A percentile compares a stretch with the other conserved stretches of the same genome.
Evolutionary conservation across 2,888 invertebrate species (phyloP).

Genomic region (Tanytarsus gracilentus): DNA sequence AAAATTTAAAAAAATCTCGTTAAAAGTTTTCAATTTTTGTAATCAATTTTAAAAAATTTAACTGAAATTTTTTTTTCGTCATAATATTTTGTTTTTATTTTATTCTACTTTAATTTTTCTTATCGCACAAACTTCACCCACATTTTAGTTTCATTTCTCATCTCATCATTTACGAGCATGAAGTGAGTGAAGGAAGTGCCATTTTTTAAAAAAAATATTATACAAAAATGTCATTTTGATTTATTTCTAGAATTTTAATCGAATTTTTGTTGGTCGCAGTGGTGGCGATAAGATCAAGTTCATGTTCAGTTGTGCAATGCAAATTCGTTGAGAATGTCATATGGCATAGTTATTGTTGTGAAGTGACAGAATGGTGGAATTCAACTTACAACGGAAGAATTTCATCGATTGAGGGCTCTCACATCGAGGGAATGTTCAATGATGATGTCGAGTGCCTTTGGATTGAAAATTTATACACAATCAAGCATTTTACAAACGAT

Average conservation of each 20-base stretch:
- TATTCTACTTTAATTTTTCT: too few relatives aligned
- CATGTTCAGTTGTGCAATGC: conserved; percentile 8
- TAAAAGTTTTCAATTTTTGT: too few relatives aligned
- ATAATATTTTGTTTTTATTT: too few relatives aligned
- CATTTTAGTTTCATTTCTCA: too few relatives aligned
- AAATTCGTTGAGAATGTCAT: not conserved
- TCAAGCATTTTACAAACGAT: conserved; percentile 17
- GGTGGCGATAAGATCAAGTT: not conserved
- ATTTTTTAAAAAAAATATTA: not conserved
- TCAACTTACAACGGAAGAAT: conserved; percentile 9
- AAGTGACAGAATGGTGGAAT: conserved; percentile 3
- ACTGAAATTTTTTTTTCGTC: too few relatives aligned
- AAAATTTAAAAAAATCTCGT: too few relatives aligned
- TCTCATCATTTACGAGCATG: too few relatives aligned
- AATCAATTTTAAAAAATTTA: too few relatives aligned
- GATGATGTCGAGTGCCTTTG: not conserved
- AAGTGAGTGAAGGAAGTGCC: too few relatives aligned
- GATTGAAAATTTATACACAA: not conserved
- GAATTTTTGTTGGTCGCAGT: not conserved
- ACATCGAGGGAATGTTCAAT: not conserved
- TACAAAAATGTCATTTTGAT: not conserved
- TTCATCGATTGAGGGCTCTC: conserved; percentile 10
- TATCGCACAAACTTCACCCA: too few relatives aligned
- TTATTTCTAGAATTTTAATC: not conserved
- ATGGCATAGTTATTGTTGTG: conserved; percentile 2